Evolutionary conservation across 2,797 vertebrate species (phyloP).

Genomic region (Protonibea diacanthus): DNA sequence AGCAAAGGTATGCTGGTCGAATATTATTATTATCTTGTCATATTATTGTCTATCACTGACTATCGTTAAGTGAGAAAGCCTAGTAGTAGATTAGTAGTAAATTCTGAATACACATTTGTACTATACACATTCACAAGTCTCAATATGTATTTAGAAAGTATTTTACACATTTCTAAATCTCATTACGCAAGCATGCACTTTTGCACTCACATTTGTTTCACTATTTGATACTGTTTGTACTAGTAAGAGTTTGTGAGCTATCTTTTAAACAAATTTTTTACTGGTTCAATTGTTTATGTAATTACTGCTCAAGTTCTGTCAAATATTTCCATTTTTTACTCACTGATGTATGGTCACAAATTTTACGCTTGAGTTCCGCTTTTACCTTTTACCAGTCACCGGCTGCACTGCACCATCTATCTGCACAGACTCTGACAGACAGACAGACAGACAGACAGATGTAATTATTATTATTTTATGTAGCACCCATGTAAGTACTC

Average conservation of each 20-base stretch:
- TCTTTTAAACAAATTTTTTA: not conserved
- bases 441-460: conserved; percentile 59
- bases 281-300: not conserved
- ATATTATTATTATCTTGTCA: no score
- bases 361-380: conserved; percentile 66
- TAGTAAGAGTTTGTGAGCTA: not conserved
- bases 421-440: conserved; percentile 14
- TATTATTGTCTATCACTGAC: no score
- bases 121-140: no score
- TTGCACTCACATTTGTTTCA: no score
- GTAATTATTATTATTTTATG: conserved; percentile 81
- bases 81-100: no score
- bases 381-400: conserved; percentile 46
- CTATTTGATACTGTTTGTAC: not conserved
- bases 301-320: not conserved
- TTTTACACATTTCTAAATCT: no score
- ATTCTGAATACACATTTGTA: no score
- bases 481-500: conserved; percentile 57
- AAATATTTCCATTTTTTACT: not conserved
- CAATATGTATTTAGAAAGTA: no score
- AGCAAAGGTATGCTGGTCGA: no score
- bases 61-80: no score
- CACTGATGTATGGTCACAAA: conserved; percentile 51
- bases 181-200: no score
- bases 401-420: conserved; percentile 40